phyloP scores from a whole-genome alignment of 2,888 invertebrate genomes.

The Ptychoptera albimana region DNA sequence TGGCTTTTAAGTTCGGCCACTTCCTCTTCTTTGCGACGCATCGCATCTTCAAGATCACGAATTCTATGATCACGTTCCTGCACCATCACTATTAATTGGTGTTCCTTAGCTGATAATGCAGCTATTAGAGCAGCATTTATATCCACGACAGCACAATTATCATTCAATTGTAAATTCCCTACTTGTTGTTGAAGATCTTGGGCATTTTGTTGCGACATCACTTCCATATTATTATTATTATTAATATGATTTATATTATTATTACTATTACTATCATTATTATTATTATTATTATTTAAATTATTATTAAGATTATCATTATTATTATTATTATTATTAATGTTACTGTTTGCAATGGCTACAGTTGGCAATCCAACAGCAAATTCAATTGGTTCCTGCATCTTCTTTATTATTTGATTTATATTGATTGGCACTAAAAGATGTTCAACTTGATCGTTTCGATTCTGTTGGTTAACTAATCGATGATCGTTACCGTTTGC shows the following conservation, averaged over 20 bases:
- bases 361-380: neutral
- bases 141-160: no score
- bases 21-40: slow-evolving; percentile 60
- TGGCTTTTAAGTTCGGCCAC: slow-evolving; percentile 72
- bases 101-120: slow-evolving; percentile 37
- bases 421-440: no score
- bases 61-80: slow-evolving; percentile 59
- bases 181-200: no score
- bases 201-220: no score
- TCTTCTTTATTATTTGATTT: neutral
- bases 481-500: no score
- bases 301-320: slow-evolving; percentile 5
- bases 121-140: no score
- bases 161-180: no score
- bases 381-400: neutral
- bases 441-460: no score
- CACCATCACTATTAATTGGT: slow-evolving; percentile 40
- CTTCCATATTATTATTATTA: no score
- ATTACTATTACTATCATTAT: neutral
- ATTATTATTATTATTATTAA: slow-evolving; percentile 6
- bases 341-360: neutral
- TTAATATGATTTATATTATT: neutral
- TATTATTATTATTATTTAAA: slow-evolving; percentile 2
- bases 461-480: no score
- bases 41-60: slow-evolving; percentile 53